Evolutionary conservation across 2,888 invertebrate genomes (phyloP).

Genomic region (Sipha maydis): DNA sequence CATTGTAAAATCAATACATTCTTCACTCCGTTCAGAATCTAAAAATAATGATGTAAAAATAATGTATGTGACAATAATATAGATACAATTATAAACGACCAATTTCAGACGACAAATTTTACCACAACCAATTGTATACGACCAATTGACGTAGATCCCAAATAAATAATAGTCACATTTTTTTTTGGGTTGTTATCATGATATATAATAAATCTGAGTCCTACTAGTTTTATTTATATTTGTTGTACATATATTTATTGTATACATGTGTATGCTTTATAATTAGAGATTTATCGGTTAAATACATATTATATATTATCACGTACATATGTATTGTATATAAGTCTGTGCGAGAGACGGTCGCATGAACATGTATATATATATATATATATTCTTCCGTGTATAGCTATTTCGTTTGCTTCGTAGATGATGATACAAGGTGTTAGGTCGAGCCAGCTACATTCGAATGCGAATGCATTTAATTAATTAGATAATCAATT

Average conservation of each 20-base stretch:
- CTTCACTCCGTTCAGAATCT: no score
- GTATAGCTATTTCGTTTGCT: not conserved
- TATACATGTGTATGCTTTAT: not conserved
- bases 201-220: not conserved
- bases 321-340: not conserved
- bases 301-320: constrained; percentile 29
- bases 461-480: constrained; percentile 1
- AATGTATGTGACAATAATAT: no score
- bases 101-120: no score
- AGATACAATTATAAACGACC: no score
- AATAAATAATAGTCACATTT: not conserved
- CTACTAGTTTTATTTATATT: not conserved
- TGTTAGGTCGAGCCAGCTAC: constrained; percentile 6
- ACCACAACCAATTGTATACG: no score
- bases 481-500: constrained; percentile 33
- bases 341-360: not conserved
- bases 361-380: no score
- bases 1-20: no score
- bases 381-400: constrained; percentile 1
- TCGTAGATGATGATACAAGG: constrained; percentile 8
- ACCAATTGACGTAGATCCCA: no score
- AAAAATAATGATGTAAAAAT: no score
- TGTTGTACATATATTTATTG: no score
- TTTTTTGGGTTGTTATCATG: not conserved
- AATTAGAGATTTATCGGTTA: constrained; percentile 33